These are phyloP conservation scores for Lota lota DNA, from an alignment of 2,113 vertebrate genomes.

Conservation along the genomic window DNA sequence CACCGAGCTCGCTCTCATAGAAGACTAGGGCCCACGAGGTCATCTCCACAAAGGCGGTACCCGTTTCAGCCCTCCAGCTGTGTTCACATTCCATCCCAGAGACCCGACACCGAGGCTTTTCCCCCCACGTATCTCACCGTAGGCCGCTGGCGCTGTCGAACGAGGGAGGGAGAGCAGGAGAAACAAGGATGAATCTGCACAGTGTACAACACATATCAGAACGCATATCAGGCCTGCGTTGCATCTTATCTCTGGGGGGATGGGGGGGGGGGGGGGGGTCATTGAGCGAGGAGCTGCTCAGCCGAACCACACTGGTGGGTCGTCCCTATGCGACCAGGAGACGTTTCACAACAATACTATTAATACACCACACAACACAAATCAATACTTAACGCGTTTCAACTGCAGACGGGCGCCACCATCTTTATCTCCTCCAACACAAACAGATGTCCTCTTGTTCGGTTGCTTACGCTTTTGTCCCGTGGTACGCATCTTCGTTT, in stretches of 20 bases:
- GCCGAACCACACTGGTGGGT: too few species aligned
- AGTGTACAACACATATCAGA: background rate
- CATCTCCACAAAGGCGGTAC: constrained; percentile 35
- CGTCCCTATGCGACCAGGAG: background rate
- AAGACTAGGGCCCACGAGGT: constrained; percentile 4
- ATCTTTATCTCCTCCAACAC: constrained; percentile 13
- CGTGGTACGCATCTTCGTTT: constrained; percentile 52
- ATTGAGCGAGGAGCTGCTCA: background rate
- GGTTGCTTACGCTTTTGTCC: constrained; percentile 59
- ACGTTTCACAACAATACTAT: constrained; percentile 17
- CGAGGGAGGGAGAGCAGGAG: background rate
- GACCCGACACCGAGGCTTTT: constrained; percentile 23
- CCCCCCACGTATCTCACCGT: background rate
- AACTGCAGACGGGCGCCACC: background rate
- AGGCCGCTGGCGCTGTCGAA: too few species aligned
- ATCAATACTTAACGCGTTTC: too few species aligned
- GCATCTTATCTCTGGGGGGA: background rate
- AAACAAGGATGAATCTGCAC: background rate
- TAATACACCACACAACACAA: constrained; percentile 16
- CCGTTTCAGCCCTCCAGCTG: constrained; percentile 25
- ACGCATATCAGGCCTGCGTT: constrained; percentile 7
- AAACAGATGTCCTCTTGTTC: constrained; percentile 33
- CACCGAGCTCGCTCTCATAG: background rate
- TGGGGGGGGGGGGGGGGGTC: background rate
- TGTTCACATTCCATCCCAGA: constrained; percentile 56